Conservation (phyloP, 2,113 vertebrate species). For the Dasyurus viverrinus region DNA sequence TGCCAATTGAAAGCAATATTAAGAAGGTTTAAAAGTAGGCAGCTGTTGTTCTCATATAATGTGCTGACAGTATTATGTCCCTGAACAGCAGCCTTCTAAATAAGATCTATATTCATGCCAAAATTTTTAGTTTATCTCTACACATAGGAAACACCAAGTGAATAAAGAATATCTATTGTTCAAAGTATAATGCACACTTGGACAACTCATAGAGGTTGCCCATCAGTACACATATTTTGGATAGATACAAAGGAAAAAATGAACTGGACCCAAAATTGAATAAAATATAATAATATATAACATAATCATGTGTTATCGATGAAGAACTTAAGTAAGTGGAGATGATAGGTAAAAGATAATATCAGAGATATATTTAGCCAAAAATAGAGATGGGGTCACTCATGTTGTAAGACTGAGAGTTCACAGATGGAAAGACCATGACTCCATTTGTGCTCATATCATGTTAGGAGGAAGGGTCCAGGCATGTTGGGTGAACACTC, state of each 20-base stretch:
- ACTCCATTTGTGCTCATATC: background rate
- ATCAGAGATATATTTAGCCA: background rate
- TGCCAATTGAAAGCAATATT: background rate
- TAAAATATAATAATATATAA: background rate
- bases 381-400: background rate
- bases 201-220: background rate
- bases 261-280: background rate
- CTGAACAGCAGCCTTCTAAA: background rate
- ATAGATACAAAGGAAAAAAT: background rate
- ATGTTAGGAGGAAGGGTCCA: background rate
- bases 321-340: background rate
- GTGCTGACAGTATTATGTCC: background rate
- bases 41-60: background rate
- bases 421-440: background rate
- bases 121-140: background rate
- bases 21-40: background rate
- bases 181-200: background rate
- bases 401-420: too few species aligned
- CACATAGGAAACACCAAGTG: background rate
- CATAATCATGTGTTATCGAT: background rate
- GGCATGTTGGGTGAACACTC: background rate
- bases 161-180: background rate
- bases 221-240: background rate
- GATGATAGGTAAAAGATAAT: background rate
- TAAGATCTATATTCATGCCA: background rate